Conservation (phyloP, 2,113 vertebrate species). For the Crotalus horridus region DNA sequence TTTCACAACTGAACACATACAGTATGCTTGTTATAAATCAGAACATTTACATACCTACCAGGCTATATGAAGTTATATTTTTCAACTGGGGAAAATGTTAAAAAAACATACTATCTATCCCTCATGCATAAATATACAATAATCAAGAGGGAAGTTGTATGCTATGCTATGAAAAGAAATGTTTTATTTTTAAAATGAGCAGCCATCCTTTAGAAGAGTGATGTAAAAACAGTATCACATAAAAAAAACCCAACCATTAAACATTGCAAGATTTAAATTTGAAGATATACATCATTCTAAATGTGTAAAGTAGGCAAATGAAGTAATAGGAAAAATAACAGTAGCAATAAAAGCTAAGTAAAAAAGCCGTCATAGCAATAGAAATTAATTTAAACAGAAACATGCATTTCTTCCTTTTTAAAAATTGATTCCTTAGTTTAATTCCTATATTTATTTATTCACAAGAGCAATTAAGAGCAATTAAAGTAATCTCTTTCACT, state of each 20-base stretch:
- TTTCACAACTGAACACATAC: background rate
- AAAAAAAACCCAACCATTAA: background rate
- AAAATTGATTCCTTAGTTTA: slow-evolving; percentile 7
- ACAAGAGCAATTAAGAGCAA: slow-evolving; percentile 24
- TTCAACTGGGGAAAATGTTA: background rate
- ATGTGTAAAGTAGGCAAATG: background rate
- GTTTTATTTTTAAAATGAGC: background rate
- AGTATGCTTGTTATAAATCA: background rate
- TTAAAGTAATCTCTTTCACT: slow-evolving; percentile 38
- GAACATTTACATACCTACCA: background rate
- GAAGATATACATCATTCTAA: background rate
- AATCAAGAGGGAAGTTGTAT: background rate
- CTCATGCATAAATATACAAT: background rate
- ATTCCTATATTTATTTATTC: slow-evolving; percentile 46
- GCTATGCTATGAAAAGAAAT: background rate
- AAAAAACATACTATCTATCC: background rate
- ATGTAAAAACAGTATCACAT: background rate
- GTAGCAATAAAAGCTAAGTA: background rate
- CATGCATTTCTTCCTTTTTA: slow-evolving; percentile 4
- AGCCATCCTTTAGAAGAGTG: background rate
- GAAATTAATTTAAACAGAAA: slow-evolving; percentile 28
- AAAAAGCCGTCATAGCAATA: background rate
- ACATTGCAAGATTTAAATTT: background rate
- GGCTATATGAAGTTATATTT: background rate
- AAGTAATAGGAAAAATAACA: background rate